Base-by-base conservation (phyloP, 2,888 invertebrate genomes). In the Ethmia dodecea region DNA sequence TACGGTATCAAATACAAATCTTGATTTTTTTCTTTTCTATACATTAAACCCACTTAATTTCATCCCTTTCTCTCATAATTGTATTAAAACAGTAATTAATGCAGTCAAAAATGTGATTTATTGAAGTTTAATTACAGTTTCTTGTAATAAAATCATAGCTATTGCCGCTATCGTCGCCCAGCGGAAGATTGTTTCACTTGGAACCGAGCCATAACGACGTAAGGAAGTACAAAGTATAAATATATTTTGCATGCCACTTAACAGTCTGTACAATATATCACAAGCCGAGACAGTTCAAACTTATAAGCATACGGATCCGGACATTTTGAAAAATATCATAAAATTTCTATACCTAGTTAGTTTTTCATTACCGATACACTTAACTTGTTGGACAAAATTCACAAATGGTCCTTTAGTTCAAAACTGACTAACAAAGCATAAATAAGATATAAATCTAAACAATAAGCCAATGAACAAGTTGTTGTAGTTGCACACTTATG, bases 181-280 rank as follows among this genome's bases (percentile, higher is more conserved):
- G 51, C 66, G 71, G 73, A 77, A 83, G 78, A 83, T 83, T 86
- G 83, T 81, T 84, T 84, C 62, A 80, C 64, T 86, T 86, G 84
- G 84, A 75, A 56, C 52, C 39, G 49, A 63, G 84, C 84, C 84
- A 84, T 83, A 81, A 84, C 73, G 74, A 65, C 28, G 33, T 22
- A 81, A 78, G 83, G 79, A 80, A 83, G 77, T 75, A 77, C 76
- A 68, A 78, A 75, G 74, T 83, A 83, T 78, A 81, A 80, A 81
- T 81, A 81, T 70, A 81, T 78, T 83, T 76, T 80, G 81, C 79
- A 83, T 84, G 76, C 79, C 74, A 81, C 84, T 84, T 86, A 86
- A 71, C 79, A 77, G 74, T 61, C 68, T 52, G 60, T 55, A 59
- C 65, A 55, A 75, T 81, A 71, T 74, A 72, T 83, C 77, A 78